A percentile compares a stretch with the other conserved stretches of the same genome.
These are phyloP conservation scores for Malthinus seriepunctatus DNA, from an alignment of 2,888 invertebrate species.

Conservation along the genomic window DNA sequence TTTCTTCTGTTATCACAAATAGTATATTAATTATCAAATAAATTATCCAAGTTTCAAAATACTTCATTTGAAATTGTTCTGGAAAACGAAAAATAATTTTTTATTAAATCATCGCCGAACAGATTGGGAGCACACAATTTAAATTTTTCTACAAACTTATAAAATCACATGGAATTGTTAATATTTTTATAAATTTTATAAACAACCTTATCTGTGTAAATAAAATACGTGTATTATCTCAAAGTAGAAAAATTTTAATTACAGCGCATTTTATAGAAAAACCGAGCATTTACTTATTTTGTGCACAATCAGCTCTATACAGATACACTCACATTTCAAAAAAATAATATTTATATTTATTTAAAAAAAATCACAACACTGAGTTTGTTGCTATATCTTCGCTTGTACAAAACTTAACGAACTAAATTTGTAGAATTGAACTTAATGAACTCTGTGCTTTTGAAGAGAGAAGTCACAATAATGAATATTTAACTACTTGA, in stretches of 20 bases:
- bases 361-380: neutral
- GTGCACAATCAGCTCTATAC: no score
- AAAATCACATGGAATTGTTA: neutral
- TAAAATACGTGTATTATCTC: conserved; percentile 21
- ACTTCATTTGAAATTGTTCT: neutral
- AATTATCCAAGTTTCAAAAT: neutral
- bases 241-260: conserved; percentile 7
- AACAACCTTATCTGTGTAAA: conserved; percentile 19
- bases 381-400: conserved; percentile 19
- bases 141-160: neutral
- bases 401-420: conserved; percentile 25
- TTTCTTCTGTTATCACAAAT: conserved; percentile 10
- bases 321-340: neutral
- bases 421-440: conserved; percentile 27
- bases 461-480: conserved; percentile 10
- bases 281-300: neutral
- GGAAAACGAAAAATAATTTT: no score
- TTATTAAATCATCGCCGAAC: no score
- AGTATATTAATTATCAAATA: conserved; percentile 8
- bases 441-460: conserved; percentile 23
- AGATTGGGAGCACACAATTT: neutral
- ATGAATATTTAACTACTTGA: conserved; percentile 17
- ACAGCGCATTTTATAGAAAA: neutral
- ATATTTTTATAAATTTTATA: conserved; percentile 13
- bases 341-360: neutral